Base-by-base conservation (phyloP, 2,113 vertebrate genomes). In the Peromyscus californicus region DNA sequence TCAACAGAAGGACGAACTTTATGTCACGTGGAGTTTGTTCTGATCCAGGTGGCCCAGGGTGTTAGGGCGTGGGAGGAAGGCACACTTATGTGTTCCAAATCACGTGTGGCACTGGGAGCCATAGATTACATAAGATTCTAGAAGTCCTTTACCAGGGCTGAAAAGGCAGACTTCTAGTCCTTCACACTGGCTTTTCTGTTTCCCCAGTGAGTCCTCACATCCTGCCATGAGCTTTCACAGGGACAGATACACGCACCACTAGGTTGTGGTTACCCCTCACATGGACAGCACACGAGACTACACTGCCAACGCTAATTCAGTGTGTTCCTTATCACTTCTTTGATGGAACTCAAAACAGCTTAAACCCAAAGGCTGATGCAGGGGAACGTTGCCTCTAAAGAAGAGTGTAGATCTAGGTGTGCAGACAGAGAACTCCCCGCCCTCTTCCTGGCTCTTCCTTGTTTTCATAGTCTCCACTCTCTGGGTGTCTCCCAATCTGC, bases 191-290 rank as follows among this genome's bases (percentile, higher is more conserved):
- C 39, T 91, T 31, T 63, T 85, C 4, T 12, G n/a, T 48, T 63
- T 59, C 74, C 45, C 48, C 2, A 7, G 54, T 31, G 57, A 88
- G 65, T 57, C 63, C 74, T 15, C 33, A 7, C 2, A 24, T 33
- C 33, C 2, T 57, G 21, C 1, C 8, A 3, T 12, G 13, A 0
- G 6, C 42, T 79, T 33, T 7, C 5, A 5, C 10, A 0, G 65
- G 72, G 42, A 15, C 22, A 10, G 39, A 69, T 24, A 83, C 10
- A 57, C 22, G 39, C 11, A 11, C 57, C 4, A 1, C 36, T 48
- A 59, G 51, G 57, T 1, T 84, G 75, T 31, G 51, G 42, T 54
- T 10, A 9, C 16, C 9, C 42, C 51, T 39, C 24, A 33, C 33
- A 5, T 10, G 21, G 42, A 70, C 2, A 19, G 65, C 39, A 15